Evolutionary conservation across 2,113 vertebrate genomes (phyloP), one percentile per base, ranked within the genome.

Genomic region (Rhadina sibilatrix): DNA sequence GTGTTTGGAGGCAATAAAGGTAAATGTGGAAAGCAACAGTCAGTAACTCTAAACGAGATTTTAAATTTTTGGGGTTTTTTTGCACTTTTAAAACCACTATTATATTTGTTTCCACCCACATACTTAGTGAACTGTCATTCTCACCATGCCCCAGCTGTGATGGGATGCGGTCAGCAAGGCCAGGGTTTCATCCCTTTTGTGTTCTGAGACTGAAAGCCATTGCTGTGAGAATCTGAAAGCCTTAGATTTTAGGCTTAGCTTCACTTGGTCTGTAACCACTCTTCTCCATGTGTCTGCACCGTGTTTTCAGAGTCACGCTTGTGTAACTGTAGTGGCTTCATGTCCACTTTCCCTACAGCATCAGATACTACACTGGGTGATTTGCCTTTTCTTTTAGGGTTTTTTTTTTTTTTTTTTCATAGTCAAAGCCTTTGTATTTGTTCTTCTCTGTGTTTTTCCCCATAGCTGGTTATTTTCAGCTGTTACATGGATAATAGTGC

Each of bases 391-490:
- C 50, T 82, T 77, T 74, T 23, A 14, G 17, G n/a, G n/a, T n/a
- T n/a, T 82, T 77, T 74, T 23, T n/a, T 72, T 83, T 75, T 30
- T 94, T 92, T 82, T 70, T 6, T 79, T 66, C 33, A 17, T 49
- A 14, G 63, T 42, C 19, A 49, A 37, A 79, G 56, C 38, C 49
- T 94, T 94, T 96, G 50, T 71, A 64, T 93, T 94, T 83, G 9
- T 90, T 93, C 46, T 88, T 71, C 40, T 63, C 52, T 59, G 10
- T 86, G 71, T 71, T 82, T 77, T n/a, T 28, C n/a, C n/a, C 38
- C 17, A 8, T 90, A 75, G 68, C 52, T 90, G 78, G 82, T 94
- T 90, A 81, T 97, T 97, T 96, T 94, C 96, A 94, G 87, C 95
- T 95, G 85, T 90, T 94, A 64, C 35, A 49, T 42, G 75, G 92